Evolutionary conservation across 1,140 invertebrate species (phyloP), one percentile per base, ranked within the genome.

Genomic region (Melanaphis sacchari): DNA sequence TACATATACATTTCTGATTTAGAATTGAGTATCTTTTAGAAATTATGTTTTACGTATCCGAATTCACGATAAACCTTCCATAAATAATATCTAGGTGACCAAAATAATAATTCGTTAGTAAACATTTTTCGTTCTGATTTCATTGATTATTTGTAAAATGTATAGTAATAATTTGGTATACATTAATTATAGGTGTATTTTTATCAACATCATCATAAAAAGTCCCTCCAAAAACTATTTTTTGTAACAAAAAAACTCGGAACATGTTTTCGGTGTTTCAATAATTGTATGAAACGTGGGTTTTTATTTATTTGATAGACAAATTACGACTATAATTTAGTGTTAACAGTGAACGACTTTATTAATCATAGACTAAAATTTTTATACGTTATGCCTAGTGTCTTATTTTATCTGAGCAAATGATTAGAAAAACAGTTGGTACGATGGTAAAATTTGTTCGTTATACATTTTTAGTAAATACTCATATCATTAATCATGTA

Each of bases 31-130:
- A 84, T 84, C 24, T 84, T 24, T 82, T 41, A 38, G 36, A 84
- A 84, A 40, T 84, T 49, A 87, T 46, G 41, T 24, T 40, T 40
- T 24, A 41, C 6, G 85, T 31, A 2, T 54, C 54, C 8, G 36
- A 40, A 40, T 89, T 89, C 24, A 49, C n/a, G 87, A 89, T 89
- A 52, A 52, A 52, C 46, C 87, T 52, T 89, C 52, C 31, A 89
- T 9, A 15, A 89, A 49, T 54, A 89, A 54, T 89, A 54, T 9
- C 22, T 26, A 15, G 15, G 43, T 26, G n/a, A 9, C 41, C 84
- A 85, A 43, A 85, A 31, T 43, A 46, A 46, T 46, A 46, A 43
- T 15, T 43, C 9, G 26, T 43, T 24, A 6, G 81, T 82, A 82
- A 24, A 82, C 24, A 82, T 82, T 82, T 41, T 82, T n/a, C 3